Evolutionary conservation across 1,140 invertebrate species (phyloP), one percentile per base, ranked within the genome.

Genomic region (Meloidogyne floridensis): DNA sequence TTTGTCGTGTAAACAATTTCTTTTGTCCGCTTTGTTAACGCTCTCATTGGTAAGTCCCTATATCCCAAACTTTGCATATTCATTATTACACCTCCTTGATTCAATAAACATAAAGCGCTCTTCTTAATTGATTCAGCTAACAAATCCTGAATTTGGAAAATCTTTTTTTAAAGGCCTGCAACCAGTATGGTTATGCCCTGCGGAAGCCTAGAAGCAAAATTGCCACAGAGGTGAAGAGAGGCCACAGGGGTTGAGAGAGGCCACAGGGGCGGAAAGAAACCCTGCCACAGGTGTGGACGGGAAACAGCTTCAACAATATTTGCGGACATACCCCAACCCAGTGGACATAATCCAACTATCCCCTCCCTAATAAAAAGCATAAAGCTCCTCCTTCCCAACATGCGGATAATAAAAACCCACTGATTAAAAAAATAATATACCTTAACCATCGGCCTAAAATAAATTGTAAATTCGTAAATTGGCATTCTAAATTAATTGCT

Each of bases 381-480:
- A 32, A 32, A 32, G 32, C 32, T 32, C 32, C 32, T 32, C 32
- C 1, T 32, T 32, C 32, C 32, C 2, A 32, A 32, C 2, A 1
- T 32, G 32, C 1, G 32, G 32, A 32, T 32, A 32, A 2, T 32
- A 32, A 2, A 32, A 32, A 32, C 32, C 32, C 32, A 32, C 32
- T 32, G 32, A 32, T 59, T 47, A 43, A 72, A 65, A 72, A 72
- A 65, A 65, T 6, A 32, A 32, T 65, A 54, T 32, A 88, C 87
- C 87, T 88, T 90, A 47, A 85, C 80, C 54, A 89, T 69, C 13
- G 86, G 82, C 80, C 84, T 77, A 18, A 88, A 86, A 32, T 89
- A 86, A 32, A 89, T 20, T 43, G 87, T 90, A 10, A 89, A 73
- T 83, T 89, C 88, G 78, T 85, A 89, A 11, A 86, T 82, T n/a